Evolutionary conservation across 2,113 vertebrate genomes (phyloP).

Genomic region (Phalacrocorax carbo): DNA sequence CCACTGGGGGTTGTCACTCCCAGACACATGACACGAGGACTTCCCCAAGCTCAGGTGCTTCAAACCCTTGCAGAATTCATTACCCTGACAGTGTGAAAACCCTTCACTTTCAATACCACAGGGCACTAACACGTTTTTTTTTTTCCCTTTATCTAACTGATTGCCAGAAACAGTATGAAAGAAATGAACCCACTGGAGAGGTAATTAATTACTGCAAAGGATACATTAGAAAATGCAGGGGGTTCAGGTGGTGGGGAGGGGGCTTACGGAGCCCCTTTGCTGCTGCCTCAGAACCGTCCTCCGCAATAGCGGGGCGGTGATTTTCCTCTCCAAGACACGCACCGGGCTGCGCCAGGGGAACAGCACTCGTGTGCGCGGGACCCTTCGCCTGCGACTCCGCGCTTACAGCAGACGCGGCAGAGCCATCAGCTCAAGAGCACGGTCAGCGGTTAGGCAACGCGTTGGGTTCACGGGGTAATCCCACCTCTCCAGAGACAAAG

Average conservation of each 20-base stretch:
- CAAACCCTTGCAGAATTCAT: conserved; percentile 81
- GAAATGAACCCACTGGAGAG: conserved; percentile 52
- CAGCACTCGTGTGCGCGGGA: fast-evolving
- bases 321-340: fast-evolving
- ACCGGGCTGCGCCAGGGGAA: fast-evolving
- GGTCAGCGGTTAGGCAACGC: neutral
- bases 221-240: conserved; percentile 26
- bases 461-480: neutral
- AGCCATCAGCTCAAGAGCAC: neutral
- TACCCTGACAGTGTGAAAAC: conserved; percentile 79
- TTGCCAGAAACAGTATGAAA: conserved; percentile 56
- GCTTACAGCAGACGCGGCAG: neutral
- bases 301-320: neutral
- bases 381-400: fast-evolving
- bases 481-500: neutral
- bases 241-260: conserved; percentile 13
- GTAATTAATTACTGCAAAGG: conserved; percentile 61
- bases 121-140: conserved; percentile 56
- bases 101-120: conserved; percentile 76
- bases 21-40: conserved; percentile 77
- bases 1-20: conserved; percentile 85
- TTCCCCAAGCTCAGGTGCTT: conserved; percentile 72
- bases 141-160: conserved; percentile 68
- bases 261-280: neutral
- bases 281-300: neutral